Conservation (phyloP, 2,113 vertebrate species). For the Paraplagusia blochii region DNA sequence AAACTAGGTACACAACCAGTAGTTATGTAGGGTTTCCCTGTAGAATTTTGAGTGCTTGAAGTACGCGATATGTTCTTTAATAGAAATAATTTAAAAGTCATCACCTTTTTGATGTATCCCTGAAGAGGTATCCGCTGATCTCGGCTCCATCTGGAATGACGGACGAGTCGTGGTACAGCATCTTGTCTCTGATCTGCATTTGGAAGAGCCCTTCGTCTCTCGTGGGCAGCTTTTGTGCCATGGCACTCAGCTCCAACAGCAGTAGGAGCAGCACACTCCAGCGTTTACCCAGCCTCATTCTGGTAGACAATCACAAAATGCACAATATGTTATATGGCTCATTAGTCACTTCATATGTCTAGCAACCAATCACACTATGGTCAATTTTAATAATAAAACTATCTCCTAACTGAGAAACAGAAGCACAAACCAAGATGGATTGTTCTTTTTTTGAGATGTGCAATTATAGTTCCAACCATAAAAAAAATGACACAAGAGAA, state of each 20-base stretch:
- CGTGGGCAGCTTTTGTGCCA: slow-evolving; percentile 91
- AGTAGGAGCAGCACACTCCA: slow-evolving; percentile 70
- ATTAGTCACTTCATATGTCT: too few species aligned
- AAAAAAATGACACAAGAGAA: too few species aligned
- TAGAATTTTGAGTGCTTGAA: too few species aligned
- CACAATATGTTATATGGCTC: neutral
- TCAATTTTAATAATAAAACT: too few species aligned
- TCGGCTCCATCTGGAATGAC: slow-evolving; percentile 95
- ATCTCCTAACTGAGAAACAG: too few species aligned
- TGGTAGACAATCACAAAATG: slow-evolving; percentile 55
- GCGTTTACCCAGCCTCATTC: slow-evolving; percentile 80
- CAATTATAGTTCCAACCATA: too few species aligned
- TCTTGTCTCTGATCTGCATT: slow-evolving; percentile 94
- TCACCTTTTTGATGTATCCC: slow-evolving; percentile 94
- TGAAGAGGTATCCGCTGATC: slow-evolving; percentile 94
- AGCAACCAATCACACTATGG: too few species aligned
- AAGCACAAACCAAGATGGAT: too few species aligned
- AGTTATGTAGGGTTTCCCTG: too few species aligned
- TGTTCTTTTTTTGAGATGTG: too few species aligned
- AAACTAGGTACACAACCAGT: too few species aligned
- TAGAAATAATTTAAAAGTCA: neutral
- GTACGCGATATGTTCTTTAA: too few species aligned
- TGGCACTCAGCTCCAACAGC: slow-evolving; percentile 69
- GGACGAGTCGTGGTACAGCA: slow-evolving; percentile 89
- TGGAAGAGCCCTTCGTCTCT: slow-evolving; percentile 96